Conservation (phyloP, 1,140 invertebrate species). For the Pararge aegeria region DNA sequence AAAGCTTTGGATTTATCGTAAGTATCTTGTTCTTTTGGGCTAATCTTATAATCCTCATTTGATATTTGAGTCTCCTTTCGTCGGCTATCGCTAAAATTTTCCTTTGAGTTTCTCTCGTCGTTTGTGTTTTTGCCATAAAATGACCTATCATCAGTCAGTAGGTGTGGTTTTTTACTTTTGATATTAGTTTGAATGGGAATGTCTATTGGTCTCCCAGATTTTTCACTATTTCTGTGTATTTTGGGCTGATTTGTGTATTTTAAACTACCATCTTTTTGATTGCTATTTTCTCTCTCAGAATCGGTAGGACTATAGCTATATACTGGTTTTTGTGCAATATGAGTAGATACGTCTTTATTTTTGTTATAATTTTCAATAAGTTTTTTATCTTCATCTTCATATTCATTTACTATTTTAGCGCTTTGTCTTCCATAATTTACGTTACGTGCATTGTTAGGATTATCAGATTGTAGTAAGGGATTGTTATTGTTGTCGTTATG, state of each 20-base stretch:
- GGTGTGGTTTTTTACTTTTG: not conserved
- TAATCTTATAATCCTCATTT: conserved; percentile 1
- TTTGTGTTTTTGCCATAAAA: not conserved
- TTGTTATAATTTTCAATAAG: not conserved
- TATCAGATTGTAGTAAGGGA: not conserved
- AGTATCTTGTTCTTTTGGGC: conserved; percentile 2
- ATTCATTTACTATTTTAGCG: not conserved
- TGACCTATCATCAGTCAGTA: not conserved
- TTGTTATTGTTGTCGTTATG: not conserved
- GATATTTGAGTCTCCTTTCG: conserved; percentile 10
- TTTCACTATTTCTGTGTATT: not conserved
- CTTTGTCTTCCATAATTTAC: not conserved
- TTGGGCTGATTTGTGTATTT: not conserved
- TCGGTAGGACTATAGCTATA: not conserved
- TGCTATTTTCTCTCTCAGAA: not conserved
- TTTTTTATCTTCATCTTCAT: not conserved
- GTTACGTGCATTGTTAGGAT: not conserved
- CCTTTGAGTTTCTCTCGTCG: not conserved
- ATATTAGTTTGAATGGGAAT: not conserved
- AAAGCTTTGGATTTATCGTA: conserved; percentile 17
- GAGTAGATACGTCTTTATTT: not conserved
- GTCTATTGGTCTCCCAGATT: not conserved
- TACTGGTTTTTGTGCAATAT: not conserved
- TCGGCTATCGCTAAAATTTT: not conserved
- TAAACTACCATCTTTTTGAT: not conserved